Conservation (phyloP, 2,888 invertebrate genomes). For the Agrotis ipsilon region DNA sequence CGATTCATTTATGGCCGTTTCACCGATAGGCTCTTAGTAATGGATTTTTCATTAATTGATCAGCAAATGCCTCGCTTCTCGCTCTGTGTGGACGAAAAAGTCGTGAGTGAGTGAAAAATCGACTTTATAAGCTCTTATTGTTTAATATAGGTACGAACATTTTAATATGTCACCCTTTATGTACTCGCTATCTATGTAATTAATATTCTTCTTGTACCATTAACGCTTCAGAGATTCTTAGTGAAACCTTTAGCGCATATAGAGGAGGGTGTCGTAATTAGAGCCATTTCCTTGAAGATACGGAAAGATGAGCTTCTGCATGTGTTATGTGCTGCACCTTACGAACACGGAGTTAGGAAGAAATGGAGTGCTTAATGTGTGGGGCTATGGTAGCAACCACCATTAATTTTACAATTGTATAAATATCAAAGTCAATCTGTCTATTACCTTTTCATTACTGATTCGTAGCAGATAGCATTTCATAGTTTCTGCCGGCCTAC, state of each 20-base stretch:
- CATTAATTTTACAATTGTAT: neutral
- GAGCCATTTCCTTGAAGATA: neutral
- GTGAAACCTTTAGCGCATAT: neutral
- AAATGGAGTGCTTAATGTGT: conserved; percentile 4
- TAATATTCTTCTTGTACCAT: neutral
- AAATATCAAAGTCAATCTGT: neutral
- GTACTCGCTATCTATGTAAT: neutral
- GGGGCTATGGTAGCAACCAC: neutral
- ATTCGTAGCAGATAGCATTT: no score
- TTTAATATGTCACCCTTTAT: no score
- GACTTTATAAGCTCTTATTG: no score
- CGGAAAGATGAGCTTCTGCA: neutral
- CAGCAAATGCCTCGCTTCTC: no score
- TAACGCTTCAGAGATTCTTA: neutral
- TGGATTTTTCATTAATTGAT: no score
- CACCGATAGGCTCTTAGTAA: no score
- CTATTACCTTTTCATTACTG: neutral
- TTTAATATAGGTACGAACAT: no score
- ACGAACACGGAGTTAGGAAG: neutral
- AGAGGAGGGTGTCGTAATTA: neutral
- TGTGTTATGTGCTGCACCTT: conserved; percentile 5
- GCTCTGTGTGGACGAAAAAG: no score
- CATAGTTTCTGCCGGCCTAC: no score
- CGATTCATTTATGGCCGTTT: no score
- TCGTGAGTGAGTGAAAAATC: no score